Conservation (phyloP, 2,113 vertebrate species). For the Pan troglodytes region NHGRI_mPanTro3-v2.1_pri NC_086015.1:76425501-76426000, state of each 20-base stretch:
- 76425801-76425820: neutral
- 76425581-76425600: neutral
- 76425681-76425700: slow-evolving; percentile 27
- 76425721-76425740: neutral
- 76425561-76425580: neutral
- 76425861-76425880: neutral
- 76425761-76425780: slow-evolving; percentile 31
- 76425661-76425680: neutral
- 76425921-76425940: neutral
- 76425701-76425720: neutral
- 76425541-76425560: neutral
- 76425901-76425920: neutral
- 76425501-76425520: neutral
- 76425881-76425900: neutral
- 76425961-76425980: neutral
- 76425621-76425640: neutral
- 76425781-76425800: neutral
- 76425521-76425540: neutral
- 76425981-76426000: neutral
- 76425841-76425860: neutral
- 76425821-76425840: neutral
- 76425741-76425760: neutral
- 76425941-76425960: neutral
- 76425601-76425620: neutral
- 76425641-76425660: neutral